phyloP scores from a whole-genome alignment of 2,888 invertebrate genomes.

The Campaea margaritaria region DNA sequence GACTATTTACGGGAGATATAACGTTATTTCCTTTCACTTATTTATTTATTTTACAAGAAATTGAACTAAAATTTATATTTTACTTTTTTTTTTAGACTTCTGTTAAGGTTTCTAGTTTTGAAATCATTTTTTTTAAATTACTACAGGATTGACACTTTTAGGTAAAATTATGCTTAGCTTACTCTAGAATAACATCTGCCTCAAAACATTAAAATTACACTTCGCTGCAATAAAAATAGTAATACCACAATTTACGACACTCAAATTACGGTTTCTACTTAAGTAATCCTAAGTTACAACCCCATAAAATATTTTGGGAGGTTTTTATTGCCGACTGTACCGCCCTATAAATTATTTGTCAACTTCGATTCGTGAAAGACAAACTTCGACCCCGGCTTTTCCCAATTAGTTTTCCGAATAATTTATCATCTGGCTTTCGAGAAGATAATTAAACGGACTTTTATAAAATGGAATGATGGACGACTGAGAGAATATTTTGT shows the following conservation, averaged over 20 bases:
- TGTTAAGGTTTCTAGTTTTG: neutral
- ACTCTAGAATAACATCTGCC: slow-evolving; percentile 4
- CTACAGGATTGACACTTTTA: no score
- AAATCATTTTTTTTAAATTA: no score
- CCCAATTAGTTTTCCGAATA: slow-evolving; percentile 42
- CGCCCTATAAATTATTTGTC: slow-evolving; percentile 40
- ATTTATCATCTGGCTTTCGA: slow-evolving; percentile 41
- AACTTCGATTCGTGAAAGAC: slow-evolving; percentile 40
- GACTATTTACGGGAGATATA: no score
- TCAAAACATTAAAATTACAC: neutral
- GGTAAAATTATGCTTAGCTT: no score
- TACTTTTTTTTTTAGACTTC: no score
- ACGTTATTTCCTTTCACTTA: no score
- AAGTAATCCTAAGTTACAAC: slow-evolving; percentile 34
- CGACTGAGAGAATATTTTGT: slow-evolving; percentile 17
- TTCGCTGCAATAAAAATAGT: slow-evolving; percentile 17
- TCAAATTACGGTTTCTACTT: slow-evolving; percentile 31
- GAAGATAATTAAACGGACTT: slow-evolving; percentile 33
- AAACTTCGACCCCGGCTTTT: slow-evolving; percentile 37
- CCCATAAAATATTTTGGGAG: slow-evolving; percentile 37
- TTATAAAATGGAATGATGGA: slow-evolving; percentile 31
- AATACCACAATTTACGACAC: slow-evolving; percentile 32
- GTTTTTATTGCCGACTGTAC: slow-evolving; percentile 38
- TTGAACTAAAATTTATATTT: no score
- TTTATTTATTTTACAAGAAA: no score